A percentile compares a stretch with the other conserved stretches of the same genome.
These are phyloP conservation scores for Pan paniscus DNA, from an alignment of 2,113 vertebrate genomes.

Conservation along the genomic window DNA sequence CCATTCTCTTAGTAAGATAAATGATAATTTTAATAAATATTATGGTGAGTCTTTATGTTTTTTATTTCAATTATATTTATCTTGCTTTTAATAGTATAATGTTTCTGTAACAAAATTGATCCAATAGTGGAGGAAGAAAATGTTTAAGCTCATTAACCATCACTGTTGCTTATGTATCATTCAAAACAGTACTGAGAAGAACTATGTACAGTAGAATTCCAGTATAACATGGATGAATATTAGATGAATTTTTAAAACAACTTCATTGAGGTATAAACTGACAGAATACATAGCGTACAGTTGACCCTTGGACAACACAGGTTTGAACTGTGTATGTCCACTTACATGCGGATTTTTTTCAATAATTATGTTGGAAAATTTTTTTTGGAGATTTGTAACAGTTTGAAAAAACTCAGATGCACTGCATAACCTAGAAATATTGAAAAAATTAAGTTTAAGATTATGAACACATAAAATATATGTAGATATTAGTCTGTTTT, in stretches of 20 bases:
- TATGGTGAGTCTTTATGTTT: neutral
- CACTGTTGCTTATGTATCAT: neutral
- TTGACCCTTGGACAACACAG: neutral
- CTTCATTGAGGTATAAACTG: neutral
- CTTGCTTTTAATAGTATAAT: slow-evolving; percentile 29
- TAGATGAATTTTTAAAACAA: neutral
- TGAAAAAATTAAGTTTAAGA: neutral
- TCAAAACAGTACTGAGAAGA: neutral
- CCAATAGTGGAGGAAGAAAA: neutral
- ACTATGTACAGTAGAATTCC: neutral
- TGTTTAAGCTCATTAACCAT: neutral
- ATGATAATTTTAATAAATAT: slow-evolving; percentile 9
- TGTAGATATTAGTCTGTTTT: neutral
- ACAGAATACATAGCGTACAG: neutral
- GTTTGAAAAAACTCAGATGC: neutral
- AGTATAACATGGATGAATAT: neutral
- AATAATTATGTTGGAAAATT: neutral
- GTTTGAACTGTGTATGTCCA: neutral
- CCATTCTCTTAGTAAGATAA: slow-evolving; percentile 5
- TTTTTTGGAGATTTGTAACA: neutral
- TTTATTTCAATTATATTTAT: slow-evolving; percentile 28
- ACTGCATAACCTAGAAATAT: neutral
- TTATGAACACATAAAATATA: neutral
- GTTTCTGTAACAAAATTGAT: neutral
- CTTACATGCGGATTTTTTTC: neutral